Evolutionary conservation across 2,888 invertebrate genomes (phyloP), one percentile per base, ranked within the genome.

Genomic region (Cephonodes hylas): DNA sequence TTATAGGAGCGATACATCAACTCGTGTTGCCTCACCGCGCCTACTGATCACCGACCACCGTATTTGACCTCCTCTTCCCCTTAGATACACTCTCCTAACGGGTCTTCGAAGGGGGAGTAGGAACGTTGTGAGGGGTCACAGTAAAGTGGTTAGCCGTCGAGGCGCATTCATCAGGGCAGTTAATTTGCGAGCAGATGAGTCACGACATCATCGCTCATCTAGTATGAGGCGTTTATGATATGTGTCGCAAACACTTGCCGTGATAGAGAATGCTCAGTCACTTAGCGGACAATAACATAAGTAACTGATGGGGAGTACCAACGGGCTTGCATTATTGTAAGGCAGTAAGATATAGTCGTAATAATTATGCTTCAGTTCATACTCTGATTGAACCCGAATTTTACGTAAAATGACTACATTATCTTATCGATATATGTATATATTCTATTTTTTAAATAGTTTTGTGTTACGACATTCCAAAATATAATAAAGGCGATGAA

Each of bases 181-280:
- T 91, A 91, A 91, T 91, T 91, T 90, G 88, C 80, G 81, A 88
- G 84, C 86, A 85, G 84, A 89, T 87, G 88, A 88, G 86, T 86
- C 85, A 86, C 83, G 83, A 81, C 82, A 87, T 80, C 88, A 91
- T 91, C 90, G 83, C 88, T 91, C 91, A 91, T 91, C 83, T 81
- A 81, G 81, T 80, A 74, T 73, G 70, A 71, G 63, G 73, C 76
- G 73, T 74, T 79, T 76, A 77, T 74, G 73, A 76, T 79, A 80
- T 72, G 79, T 79, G 85, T 89, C 88, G 75, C 66, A 57, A 77
- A 79, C 89, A 89, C 82, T 83, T 84, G 87, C 75, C 64, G 76
- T 70, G n/a, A 58, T 48, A 60, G 23, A 38, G 25, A 27, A 42
- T 38, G 25, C 38, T 38, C 38, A 25, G 18, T 38, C 25, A 60